phyloP scores from a whole-genome alignment of 2,797 vertebrate genomes.

The Synanceia verrucosa region DNA sequence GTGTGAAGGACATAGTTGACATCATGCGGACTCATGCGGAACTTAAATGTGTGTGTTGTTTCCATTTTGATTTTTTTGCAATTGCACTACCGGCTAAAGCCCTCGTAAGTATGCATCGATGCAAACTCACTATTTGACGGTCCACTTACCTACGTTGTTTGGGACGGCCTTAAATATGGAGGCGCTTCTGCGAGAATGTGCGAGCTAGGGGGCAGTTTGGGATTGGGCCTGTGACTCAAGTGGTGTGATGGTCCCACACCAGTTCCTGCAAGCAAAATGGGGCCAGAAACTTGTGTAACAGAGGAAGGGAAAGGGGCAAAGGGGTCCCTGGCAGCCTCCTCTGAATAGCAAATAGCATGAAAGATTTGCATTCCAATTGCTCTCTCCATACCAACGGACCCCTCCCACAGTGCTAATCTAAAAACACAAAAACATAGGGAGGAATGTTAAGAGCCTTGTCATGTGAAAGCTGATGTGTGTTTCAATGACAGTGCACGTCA shows the following conservation, averaged over 20 bases:
- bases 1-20: too few relatives aligned
- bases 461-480: constrained; percentile 41
- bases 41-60: too few relatives aligned
- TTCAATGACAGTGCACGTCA: constrained; percentile 5
- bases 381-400: constrained; percentile 67
- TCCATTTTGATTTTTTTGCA: too few relatives aligned
- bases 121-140: too few relatives aligned
- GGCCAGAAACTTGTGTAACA: constrained; percentile 39
- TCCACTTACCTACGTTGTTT: too few relatives aligned
- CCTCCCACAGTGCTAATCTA: constrained; percentile 55
- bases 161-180: too few relatives aligned
- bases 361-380: constrained; percentile 79
- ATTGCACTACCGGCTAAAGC: too few relatives aligned
- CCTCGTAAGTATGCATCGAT: too few relatives aligned
- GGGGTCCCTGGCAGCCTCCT: constrained; percentile 25
- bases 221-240: constrained; percentile 42
- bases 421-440: constrained; percentile 58
- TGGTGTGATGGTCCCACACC: constrained; percentile 35
- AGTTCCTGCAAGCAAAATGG: constrained; percentile 35
- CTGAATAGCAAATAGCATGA: constrained; percentile 66
- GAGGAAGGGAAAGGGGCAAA: constrained; percentile 21
- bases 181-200: too few relatives aligned
- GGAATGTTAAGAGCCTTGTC: constrained; percentile 58
- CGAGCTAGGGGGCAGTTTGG: too few relatives aligned
- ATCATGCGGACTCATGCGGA: too few relatives aligned